Evolutionary conservation across 2,888 invertebrate genomes (phyloP), one percentile per base, ranked within the genome.

Genomic region (Eupithecia tripunctaria): DNA sequence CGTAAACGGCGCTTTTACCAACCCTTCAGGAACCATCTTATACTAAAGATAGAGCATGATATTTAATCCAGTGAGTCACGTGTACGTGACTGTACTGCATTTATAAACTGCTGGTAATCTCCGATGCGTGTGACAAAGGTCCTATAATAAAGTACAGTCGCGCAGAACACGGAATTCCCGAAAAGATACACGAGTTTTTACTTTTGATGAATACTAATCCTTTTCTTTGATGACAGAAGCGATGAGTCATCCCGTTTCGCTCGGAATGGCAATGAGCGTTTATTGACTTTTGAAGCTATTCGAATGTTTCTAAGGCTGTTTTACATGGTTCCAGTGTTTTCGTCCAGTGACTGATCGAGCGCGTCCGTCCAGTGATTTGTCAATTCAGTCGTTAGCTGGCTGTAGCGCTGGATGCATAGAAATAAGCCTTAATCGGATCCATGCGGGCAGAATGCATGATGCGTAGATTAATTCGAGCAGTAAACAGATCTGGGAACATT

Each of bases 81-180:
- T 85, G 81, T 88, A 91, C 91, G 91, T 91, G 91, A 91, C 86
- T 87, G 89, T 90, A 89, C 88, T 90, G 80, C 82, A 81, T 81
- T 82, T 83, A 81, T 72, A 81, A 78, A 78, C 78, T 77, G 76
- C 77, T 81, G 82, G 85, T 84, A 85, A 84, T 85, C 83, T 82
- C 78, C 82, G 82, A 85, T 85, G 86, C 85, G 86, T 87, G 86
- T 83, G 86, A 87, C 86, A 85, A 79, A 84, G 83, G 84, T 83
- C 80, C 83, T 82, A 82, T 72, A 79, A 80, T 79, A 82, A 70
- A 80, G 87, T 89, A 91, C 87, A 84, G 82, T 87, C 85, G 83
- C 82, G 84, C 81, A 87, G 86, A 87, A 88, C 85, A 82, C 80
- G 82, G 80, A 78, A 85, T 87, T 86, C 86, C 85, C 87, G 80